Base-by-base conservation (phyloP, 2,797 vertebrate species). In the Gallinago solitaria region DNA sequence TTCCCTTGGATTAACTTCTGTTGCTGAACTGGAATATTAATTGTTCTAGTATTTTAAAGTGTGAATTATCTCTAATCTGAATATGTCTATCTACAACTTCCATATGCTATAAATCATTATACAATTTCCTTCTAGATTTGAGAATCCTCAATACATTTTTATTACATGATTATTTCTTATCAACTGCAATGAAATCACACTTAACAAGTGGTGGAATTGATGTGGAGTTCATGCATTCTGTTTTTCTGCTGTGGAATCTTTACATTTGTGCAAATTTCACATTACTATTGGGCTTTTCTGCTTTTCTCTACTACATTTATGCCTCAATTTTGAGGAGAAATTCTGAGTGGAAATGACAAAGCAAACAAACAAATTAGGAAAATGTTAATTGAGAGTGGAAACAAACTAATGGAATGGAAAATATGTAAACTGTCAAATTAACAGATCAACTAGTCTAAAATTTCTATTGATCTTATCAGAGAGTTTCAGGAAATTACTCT, bases 1-100 rank as follows among this genome's bases (percentile, higher is more conserved):
- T 27, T 83, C 86, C 24, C 30, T 78, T 83, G 78, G 89, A 84
- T 89, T 92, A 84, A 35, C 15, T 79, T 50, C 48, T 74, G n/a
- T 45, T 18, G 28, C 7, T 85, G 50, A 89, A 80, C 5, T 74
- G 41, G 37, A 90, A 90, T 85, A 87, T 17, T 70, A 92, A n/a
- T 75, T 53, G 14, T 77, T 83, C 18, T 60, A 59, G 24, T 67
- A 68, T 53, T 87, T 76, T 63, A 1, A 87, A 77, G 86, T 54
- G 3, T 50, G 12, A 32, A 45, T 78, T 56, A 67, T 79, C 84
- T 69, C 11, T 41, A 41, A 70, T 48, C 2, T 6, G 14, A 87
- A 17, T 41, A n/a, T 41, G 4, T 76, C 39, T 63, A 8, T 39
- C 41, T 63, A 48, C 24, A 59, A 32, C 2, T 88, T 84, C 24